phyloP scores from a whole-genome alignment of 2,888 invertebrate genomes.

The Lasius platythorax region DNA sequence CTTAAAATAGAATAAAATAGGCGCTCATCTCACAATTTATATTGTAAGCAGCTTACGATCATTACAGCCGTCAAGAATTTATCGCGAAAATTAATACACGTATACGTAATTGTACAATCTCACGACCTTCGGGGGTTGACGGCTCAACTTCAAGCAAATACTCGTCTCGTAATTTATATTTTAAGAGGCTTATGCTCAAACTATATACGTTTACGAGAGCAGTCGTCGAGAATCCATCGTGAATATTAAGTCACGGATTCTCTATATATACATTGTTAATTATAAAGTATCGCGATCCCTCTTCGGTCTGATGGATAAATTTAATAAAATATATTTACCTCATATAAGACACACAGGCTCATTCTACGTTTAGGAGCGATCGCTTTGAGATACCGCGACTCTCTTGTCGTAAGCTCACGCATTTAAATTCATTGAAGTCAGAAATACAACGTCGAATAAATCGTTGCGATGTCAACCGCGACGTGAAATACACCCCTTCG shows the following conservation, averaged over 20 bases:
- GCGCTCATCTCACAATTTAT: slow-evolving; percentile 6
- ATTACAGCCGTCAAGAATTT: slow-evolving; percentile 6
- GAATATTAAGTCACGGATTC: slow-evolving; percentile 23
- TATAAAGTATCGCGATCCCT: background rate
- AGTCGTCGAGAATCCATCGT: background rate
- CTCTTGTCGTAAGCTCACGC: slow-evolving; percentile 37
- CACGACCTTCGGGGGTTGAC: slow-evolving; percentile 30
- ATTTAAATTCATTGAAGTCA: slow-evolving; percentile 58
- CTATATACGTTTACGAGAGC: background rate
- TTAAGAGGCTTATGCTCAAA: slow-evolving; percentile 33
- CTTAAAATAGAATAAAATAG: background rate
- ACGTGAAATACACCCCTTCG: slow-evolving; percentile 55
- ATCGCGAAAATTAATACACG: slow-evolving; percentile 32
- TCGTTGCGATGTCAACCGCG: slow-evolving; percentile 43
- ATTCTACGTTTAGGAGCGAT: background rate
- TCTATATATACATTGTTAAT: background rate
- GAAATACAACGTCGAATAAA: slow-evolving; percentile 56
- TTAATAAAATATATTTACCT: background rate
- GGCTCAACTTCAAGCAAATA: slow-evolving; percentile 29
- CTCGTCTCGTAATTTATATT: slow-evolving; percentile 30
- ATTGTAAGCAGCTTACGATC: slow-evolving; percentile 20
- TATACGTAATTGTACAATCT: slow-evolving; percentile 28
- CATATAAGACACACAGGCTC: background rate
- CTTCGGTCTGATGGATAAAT: background rate
- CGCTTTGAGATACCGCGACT: background rate